These are phyloP conservation scores for Drosophila lini DNA, from an alignment of 1,140 invertebrate species.

Conservation along the genomic window DNA sequence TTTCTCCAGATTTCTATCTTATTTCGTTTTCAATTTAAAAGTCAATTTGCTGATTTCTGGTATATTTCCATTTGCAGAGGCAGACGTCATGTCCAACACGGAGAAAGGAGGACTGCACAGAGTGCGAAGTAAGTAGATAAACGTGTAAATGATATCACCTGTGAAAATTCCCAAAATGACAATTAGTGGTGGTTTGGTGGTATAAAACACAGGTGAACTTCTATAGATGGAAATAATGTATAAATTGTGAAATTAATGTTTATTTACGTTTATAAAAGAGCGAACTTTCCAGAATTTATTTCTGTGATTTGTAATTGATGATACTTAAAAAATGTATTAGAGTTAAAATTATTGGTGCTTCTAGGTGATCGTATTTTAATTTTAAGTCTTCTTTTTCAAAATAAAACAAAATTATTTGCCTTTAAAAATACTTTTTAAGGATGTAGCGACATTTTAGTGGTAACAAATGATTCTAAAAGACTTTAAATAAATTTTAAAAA, in stretches of 20 bases:
- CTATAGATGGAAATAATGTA: neutral
- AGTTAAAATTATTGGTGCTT: neutral
- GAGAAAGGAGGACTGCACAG: constrained; percentile 68
- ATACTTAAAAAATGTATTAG: neutral
- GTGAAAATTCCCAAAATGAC: constrained; percentile 4
- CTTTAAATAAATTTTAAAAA: too few species aligned
- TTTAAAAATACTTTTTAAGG: neutral
- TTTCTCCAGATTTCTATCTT: constrained; percentile 21
- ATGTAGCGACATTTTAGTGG: neutral
- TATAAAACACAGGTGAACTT: neutral
- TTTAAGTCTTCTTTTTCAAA: neutral
- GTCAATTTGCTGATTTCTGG: constrained; percentile 24
- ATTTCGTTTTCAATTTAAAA: constrained; percentile 50
- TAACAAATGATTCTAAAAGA: too few species aligned
- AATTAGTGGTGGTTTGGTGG: neutral
- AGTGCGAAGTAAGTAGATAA: constrained; percentile 73
- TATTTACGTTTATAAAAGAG: neutral
- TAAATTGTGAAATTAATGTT: neutral
- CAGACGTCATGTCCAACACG: constrained; percentile 67
- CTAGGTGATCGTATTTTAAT: neutral
- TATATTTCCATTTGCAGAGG: constrained; percentile 52
- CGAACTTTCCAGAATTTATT: neutral
- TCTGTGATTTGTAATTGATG: neutral
- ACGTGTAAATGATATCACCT: constrained; percentile 26
- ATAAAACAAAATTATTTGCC: neutral